Evolutionary conservation across 1,140 invertebrate genomes (phyloP).

Genomic region (Solenopsis fugax): DNA sequence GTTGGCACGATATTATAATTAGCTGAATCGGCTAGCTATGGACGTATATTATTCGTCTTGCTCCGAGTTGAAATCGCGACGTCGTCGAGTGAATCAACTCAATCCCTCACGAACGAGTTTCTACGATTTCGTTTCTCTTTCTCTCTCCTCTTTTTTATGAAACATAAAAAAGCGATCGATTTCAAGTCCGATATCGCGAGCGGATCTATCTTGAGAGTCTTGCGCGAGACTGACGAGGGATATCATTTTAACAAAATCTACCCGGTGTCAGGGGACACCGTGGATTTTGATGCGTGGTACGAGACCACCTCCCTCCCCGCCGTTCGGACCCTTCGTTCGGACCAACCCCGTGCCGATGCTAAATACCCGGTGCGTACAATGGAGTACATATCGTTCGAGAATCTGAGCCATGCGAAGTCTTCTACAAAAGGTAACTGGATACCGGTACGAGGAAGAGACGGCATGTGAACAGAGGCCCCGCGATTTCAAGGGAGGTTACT

Average conservation of each 20-base stretch:
- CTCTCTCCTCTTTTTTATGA: background rate
- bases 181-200: conserved; percentile 72
- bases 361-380: conserved; percentile 84
- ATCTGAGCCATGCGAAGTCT: conserved; percentile 83
- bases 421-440: conserved; percentile 85
- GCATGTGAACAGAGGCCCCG: conserved; percentile 82
- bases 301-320: conserved; percentile 34
- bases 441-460: conserved; percentile 80
- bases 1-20: background rate
- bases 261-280: conserved; percentile 81
- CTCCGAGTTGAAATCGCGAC: conserved; percentile 16
- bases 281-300: conserved; percentile 66
- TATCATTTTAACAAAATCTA: conserved; percentile 86
- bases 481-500: conserved; percentile 73
- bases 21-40: background rate
- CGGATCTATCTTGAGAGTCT: conserved; percentile 65
- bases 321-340: conserved; percentile 53
- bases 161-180: conserved; percentile 68
- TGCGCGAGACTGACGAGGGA: conserved; percentile 71
- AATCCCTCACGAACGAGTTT: conserved; percentile 20
- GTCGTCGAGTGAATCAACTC: background rate
- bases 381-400: conserved; percentile 83
- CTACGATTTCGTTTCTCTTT: conserved; percentile 15
- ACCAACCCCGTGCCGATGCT: conserved; percentile 81
- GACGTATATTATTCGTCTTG: background rate